phyloP scores from a whole-genome alignment of 2,797 vertebrate genomes.

The Rhyacichthys aspro region DNA sequence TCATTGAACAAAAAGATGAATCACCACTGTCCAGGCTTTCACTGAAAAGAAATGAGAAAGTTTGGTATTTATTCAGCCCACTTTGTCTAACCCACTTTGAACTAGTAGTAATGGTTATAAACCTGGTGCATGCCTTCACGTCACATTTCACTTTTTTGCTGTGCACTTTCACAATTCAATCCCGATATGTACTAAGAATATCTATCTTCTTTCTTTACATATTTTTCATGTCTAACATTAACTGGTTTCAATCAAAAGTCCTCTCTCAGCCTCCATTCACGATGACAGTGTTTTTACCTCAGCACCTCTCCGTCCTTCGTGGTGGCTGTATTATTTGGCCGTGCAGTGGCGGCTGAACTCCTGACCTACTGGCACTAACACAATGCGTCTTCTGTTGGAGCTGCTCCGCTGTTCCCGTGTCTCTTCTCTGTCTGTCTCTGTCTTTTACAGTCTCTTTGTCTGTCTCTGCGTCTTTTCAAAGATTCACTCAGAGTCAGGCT shows the following conservation, averaged over 20 bases:
- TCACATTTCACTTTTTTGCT: no score
- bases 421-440: constrained; percentile 32
- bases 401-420: constrained; percentile 30
- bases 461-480: constrained; percentile 21
- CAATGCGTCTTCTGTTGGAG: constrained; percentile 62
- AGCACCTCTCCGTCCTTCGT: constrained; percentile 4
- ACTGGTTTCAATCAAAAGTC: neutral
- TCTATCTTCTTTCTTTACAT: no score
- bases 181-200: no score
- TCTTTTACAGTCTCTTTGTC: constrained; percentile 28
- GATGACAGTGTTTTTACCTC: constrained; percentile 1
- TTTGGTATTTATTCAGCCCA: constrained; percentile 3
- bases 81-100: constrained; percentile 7
- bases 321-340: constrained; percentile 17
- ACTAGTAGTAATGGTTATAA: neutral
- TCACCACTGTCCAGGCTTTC: neutral
- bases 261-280: neutral
- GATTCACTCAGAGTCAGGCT: constrained; percentile 23
- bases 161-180: no score
- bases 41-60: neutral
- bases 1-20: neutral
- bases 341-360: constrained; percentile 54
- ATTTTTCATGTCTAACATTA: no score
- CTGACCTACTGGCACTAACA: constrained; percentile 58
- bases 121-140: no score